Evolutionary conservation across 1,140 invertebrate genomes (phyloP), one percentile per base, ranked within the genome.

Genomic region (Alviniconcha marisindica): DNA sequence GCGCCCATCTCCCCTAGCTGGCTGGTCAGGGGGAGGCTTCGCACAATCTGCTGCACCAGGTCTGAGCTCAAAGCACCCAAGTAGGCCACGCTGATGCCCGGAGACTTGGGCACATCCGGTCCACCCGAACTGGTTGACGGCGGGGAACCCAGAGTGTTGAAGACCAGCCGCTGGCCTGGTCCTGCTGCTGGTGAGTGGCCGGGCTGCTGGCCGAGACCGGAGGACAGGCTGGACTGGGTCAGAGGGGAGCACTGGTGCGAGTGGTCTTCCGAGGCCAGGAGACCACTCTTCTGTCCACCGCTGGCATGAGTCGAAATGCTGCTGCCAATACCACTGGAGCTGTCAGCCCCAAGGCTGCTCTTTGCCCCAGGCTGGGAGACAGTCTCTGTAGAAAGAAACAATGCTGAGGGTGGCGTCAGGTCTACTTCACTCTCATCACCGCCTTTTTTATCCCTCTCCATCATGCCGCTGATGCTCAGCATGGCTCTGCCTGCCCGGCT

Each of bases 31-130:
- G 77, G 77, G 14, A 79, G 54, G 54, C 12, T 79, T 14, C 77
- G 77, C 21, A 79, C 77, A 38, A 79, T 79, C 36, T 79, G 51
- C 42, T 79, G 77, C 21, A 79, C 77, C 15, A 79, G 51, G 38
- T 79, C 56, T 0, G 78, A 63, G 18, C 24, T 42, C n/a, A 76
- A 31, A 21, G 51, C 36, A 42, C 78, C 78, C 4, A 80, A n/a
- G 60, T 80, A 63, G 36, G 78, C 60, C 36, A 80, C 60, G 40
- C 28, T 80, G 0, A 80, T 60, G 7, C 56, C 38, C 15, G 78
- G 40, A 15, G 78, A 80, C 1, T 28, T 66, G 21, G 60, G 3
- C 51, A 38, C 18, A n/a, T 38, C 42, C 21, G 7, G 2, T 1
- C 14, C 14, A 71, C 24, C 40, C 5, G 24, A 3, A 21, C 24